Evolutionary conservation across 2,797 vertebrate genomes (phyloP).

Genomic region (Tiaroga cobitis): DNA sequence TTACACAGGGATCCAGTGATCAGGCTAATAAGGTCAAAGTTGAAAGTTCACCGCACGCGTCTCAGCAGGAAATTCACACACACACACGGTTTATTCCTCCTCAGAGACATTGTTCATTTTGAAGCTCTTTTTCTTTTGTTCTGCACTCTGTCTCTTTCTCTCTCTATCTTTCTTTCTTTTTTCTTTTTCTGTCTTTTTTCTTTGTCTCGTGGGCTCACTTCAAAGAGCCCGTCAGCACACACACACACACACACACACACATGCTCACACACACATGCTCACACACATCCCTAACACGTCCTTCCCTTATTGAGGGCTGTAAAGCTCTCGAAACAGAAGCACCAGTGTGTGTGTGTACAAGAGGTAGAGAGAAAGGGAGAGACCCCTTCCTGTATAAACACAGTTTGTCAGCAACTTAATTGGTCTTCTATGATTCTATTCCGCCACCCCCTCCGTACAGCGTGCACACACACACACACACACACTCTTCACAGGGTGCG

Average conservation of each 20-base stretch:
- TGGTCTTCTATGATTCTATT: slow-evolving; percentile 59
- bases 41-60: slow-evolving; percentile 48
- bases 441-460: slow-evolving; percentile 46
- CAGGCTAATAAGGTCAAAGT: slow-evolving; percentile 48
- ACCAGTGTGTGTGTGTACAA: slow-evolving; percentile 36
- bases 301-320: slow-evolving; percentile 55
- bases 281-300: slow-evolving; percentile 39
- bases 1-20: slow-evolving; percentile 40
- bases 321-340: slow-evolving; percentile 57
- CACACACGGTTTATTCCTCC: slow-evolving; percentile 42
- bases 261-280: slow-evolving; percentile 9
- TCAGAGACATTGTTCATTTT: slow-evolving; percentile 46
- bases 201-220: slow-evolving; percentile 51
- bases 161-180: slow-evolving; percentile 29
- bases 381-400: slow-evolving; percentile 62
- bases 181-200: slow-evolving; percentile 22
- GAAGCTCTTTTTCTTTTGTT: slow-evolving; percentile 48
- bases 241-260: slow-evolving; percentile 10
- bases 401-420: slow-evolving; percentile 69
- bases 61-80: slow-evolving; percentile 42
- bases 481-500: slow-evolving; percentile 47
- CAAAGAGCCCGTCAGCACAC: slow-evolving; percentile 41
- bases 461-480: slow-evolving; percentile 18
- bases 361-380: slow-evolving; percentile 49
- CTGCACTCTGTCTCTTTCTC: slow-evolving; percentile 19